phyloP scores from a whole-genome alignment of 2,888 invertebrate genomes.

The Cetonia aurata region DNA sequence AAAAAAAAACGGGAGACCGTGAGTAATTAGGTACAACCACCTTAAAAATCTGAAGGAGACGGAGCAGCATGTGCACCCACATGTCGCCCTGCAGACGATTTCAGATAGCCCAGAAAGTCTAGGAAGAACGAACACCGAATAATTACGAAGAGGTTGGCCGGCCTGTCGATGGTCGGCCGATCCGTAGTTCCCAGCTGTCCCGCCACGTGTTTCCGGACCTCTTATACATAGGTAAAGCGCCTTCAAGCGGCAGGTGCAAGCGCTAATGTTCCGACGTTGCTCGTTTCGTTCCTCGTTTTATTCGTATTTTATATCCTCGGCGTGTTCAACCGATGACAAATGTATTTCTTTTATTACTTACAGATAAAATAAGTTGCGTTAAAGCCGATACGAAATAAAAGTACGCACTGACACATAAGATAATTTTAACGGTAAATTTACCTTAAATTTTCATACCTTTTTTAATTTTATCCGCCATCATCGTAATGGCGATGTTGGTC shows the following conservation, averaged over 20 bases:
- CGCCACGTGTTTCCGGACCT: slow-evolving; percentile 59
- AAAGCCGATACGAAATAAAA: not conserved
- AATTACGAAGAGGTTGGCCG: slow-evolving; percentile 37
- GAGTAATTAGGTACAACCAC: slow-evolving; percentile 18
- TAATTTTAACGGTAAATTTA: slow-evolving; percentile 6
- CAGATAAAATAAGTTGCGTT: not conserved
- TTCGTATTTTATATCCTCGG: slow-evolving; percentile 11
- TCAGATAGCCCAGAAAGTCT: slow-evolving; percentile 49
- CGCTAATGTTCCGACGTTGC: slow-evolving; percentile 46
- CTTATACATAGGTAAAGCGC: slow-evolving; percentile 47
- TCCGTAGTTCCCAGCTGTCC: slow-evolving; percentile 55
- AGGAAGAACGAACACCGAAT: slow-evolving; percentile 42
- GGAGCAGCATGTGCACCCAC: slow-evolving; percentile 46
- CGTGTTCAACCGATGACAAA: not conserved
- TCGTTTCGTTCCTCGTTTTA: slow-evolving; percentile 46
- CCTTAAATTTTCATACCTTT: slow-evolving; percentile 1
- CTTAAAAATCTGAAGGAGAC: slow-evolving; percentile 20
- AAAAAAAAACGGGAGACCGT: slow-evolving; percentile 9
- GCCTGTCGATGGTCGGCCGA: slow-evolving; percentile 18
- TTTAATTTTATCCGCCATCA: slow-evolving; percentile 12
- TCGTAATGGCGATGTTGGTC: slow-evolving; percentile 28
- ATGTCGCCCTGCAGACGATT: slow-evolving; percentile 44
- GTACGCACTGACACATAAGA: not conserved
- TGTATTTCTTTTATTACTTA: not conserved
- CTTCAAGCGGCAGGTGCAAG: slow-evolving; percentile 53